These are phyloP conservation scores for Tetanocera ferruginea DNA, from an alignment of 2,888 invertebrate species.

Conservation along the genomic window DNA sequence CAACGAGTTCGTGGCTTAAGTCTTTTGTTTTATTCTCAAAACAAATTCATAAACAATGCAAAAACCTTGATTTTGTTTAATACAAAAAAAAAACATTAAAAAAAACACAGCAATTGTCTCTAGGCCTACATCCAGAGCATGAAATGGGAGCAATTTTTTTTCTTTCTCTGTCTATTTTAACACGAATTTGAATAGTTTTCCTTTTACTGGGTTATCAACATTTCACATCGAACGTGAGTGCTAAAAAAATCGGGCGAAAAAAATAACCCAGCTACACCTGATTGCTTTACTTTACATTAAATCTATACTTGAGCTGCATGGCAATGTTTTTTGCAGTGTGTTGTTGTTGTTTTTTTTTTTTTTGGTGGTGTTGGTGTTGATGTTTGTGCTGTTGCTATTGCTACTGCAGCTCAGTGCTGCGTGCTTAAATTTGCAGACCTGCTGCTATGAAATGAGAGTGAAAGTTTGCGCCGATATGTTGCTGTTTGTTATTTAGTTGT, in stretches of 20 bases:
- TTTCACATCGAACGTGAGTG: slow-evolving; percentile 35
- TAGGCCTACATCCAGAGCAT: background rate
- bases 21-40: too few relatives aligned
- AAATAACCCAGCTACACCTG: background rate
- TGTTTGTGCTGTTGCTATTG: background rate
- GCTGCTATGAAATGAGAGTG: slow-evolving; percentile 31
- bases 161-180: background rate
- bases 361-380: background rate
- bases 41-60: too few relatives aligned
- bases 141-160: slow-evolving; percentile 20
- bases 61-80: too few relatives aligned
- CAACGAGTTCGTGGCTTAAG: too few relatives aligned
- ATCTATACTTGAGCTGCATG: background rate
- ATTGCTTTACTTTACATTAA: background rate
- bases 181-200: slow-evolving; percentile 12
- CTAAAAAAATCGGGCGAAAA: slow-evolving; percentile 15
- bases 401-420: slow-evolving; percentile 10
- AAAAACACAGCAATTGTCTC: too few relatives aligned
- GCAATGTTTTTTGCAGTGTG: too few relatives aligned
- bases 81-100: too few relatives aligned
- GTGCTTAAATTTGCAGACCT: slow-evolving; percentile 18
- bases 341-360: too few relatives aligned
- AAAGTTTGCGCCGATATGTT: slow-evolving; percentile 22
- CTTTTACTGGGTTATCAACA: slow-evolving; percentile 40
- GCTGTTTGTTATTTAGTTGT: background rate